Evolutionary conservation across 1,140 invertebrate genomes (phyloP).

Genomic region (Ceratosolen fusciceps): DNA sequence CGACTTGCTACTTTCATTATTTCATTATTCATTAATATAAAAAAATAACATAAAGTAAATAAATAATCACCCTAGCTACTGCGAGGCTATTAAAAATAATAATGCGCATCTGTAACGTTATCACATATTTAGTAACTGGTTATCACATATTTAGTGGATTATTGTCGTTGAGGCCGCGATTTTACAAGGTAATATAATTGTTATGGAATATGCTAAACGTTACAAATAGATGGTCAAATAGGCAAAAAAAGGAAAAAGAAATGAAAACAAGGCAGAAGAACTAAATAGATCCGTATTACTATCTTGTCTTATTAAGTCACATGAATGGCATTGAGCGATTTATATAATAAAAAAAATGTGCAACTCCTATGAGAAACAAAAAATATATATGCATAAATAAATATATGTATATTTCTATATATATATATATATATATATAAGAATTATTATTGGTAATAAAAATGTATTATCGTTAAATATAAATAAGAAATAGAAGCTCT

Average conservation of each 20-base stretch:
- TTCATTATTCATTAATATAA: slow-evolving; percentile 20
- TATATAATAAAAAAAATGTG: slow-evolving; percentile 31
- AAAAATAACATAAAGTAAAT: too few species aligned
- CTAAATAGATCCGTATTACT: slow-evolving; percentile 18
- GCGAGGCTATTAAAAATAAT: slow-evolving; percentile 22
- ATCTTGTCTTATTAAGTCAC: slow-evolving; percentile 38
- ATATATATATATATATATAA: slow-evolving; percentile 16
- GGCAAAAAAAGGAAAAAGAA: too few species aligned
- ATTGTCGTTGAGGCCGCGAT: slow-evolving; percentile 25
- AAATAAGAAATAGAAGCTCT: slow-evolving; percentile 12
- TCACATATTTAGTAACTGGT: slow-evolving; percentile 43
- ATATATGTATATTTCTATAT: too few species aligned
- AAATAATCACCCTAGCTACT: background rate
- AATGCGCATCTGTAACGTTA: slow-evolving; percentile 32
- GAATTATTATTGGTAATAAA: slow-evolving; percentile 13
- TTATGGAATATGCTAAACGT: slow-evolving; percentile 45
- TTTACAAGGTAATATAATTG: slow-evolving; percentile 42
- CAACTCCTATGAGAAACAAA: too few species aligned
- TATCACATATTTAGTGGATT: slow-evolving; percentile 43
- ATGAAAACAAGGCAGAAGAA: slow-evolving; percentile 22
- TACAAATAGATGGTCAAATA: slow-evolving; percentile 40
- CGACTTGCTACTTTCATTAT: background rate
- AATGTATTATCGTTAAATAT: slow-evolving; percentile 19
- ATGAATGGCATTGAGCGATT: slow-evolving; percentile 36
- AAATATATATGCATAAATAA: too few species aligned